Evolutionary conservation across 2,888 invertebrate species (phyloP).

Genomic region (Lobophora halterata): DNA sequence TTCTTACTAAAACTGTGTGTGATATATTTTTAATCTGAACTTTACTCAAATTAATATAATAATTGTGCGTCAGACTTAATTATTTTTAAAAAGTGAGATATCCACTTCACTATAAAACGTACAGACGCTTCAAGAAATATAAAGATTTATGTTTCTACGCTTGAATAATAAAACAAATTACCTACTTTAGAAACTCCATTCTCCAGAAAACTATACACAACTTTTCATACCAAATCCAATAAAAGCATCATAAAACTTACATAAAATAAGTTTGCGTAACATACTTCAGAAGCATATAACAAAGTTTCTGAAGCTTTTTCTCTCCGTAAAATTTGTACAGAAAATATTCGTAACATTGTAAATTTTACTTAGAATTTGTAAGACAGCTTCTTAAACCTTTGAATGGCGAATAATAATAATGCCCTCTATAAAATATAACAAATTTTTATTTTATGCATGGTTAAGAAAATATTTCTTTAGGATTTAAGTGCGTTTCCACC

Average conservation of each 20-base stretch:
- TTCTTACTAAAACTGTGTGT: no score
- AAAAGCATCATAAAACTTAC: slow-evolving; percentile 19
- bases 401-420: slow-evolving; percentile 30
- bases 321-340: neutral
- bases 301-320: slow-evolving; percentile 10
- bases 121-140: no score
- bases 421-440: slow-evolving; percentile 37
- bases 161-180: slow-evolving; percentile 7
- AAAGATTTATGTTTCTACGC: no score
- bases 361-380: slow-evolving; percentile 10
- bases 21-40: no score
- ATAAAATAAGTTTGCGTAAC: slow-evolving; percentile 12
- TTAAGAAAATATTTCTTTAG: slow-evolving; percentile 22
- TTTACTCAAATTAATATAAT: no score
- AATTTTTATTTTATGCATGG: slow-evolving; percentile 39
- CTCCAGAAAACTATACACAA: slow-evolving; percentile 10
- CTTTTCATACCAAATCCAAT: slow-evolving; percentile 15
- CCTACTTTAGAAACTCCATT: neutral
- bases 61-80: no score
- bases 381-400: slow-evolving; percentile 31
- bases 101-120: no score
- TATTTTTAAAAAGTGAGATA: no score
- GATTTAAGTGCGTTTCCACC: no score
- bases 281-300: slow-evolving; percentile 1
- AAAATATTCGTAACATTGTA: slow-evolving; percentile 16